Conservation (phyloP, 2,113 vertebrate species). For the Petrocephalus microphthalmus region DNA sequence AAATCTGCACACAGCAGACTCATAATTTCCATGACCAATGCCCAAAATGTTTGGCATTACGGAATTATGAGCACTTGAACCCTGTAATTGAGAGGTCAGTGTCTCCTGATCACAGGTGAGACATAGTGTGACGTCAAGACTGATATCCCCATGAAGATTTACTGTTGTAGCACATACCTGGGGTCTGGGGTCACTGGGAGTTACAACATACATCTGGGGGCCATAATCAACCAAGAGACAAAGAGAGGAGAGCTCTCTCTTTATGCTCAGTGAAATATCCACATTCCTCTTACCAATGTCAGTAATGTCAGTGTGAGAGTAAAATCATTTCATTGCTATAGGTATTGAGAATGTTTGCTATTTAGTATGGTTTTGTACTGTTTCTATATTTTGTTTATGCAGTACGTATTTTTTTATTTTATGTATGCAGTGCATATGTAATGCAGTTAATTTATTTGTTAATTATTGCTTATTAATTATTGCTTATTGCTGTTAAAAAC, state of each 20-base stretch:
- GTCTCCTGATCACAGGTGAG: not conserved
- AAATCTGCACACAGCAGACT: not conserved
- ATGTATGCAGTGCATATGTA: not conserved
- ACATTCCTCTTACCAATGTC: not conserved
- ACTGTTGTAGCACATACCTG: not conserved
- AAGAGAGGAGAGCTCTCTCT: not conserved
- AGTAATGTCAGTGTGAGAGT: not conserved
- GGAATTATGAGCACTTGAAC: not conserved
- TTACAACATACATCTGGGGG: not conserved
- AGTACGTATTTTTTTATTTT: no score
- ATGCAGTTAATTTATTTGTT: not conserved
- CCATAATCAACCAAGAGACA: not conserved
- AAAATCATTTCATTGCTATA: not conserved
- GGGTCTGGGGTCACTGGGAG: not conserved
- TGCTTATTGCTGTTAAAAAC: not conserved
- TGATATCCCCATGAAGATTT: not conserved
- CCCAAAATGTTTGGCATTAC: not conserved
- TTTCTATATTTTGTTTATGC: not conserved
- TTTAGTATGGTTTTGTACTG: not conserved
- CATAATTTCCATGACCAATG: not conserved
- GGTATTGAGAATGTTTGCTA: not conserved
- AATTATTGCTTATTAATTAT: not conserved
- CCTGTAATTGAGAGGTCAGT: not conserved
- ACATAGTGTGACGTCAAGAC: not conserved
- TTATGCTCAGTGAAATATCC: constrained; percentile 1